Conservation (phyloP, 2,888 invertebrate species). For the Lasioglossum figueresi region DNA sequence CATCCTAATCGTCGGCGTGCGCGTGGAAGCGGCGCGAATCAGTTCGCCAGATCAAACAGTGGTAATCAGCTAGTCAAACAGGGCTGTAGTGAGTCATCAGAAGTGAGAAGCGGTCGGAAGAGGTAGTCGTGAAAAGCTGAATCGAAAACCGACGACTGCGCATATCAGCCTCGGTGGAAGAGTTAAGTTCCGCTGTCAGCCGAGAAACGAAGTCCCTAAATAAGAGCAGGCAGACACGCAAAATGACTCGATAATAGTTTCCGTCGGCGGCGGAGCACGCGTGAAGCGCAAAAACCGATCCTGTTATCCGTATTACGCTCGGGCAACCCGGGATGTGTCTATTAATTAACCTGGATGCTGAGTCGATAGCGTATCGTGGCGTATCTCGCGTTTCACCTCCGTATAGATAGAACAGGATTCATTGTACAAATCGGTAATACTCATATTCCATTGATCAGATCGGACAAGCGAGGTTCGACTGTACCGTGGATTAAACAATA, state of each 20-base stretch:
- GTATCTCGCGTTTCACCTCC: slow-evolving; percentile 5
- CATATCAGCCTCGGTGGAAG: not conserved
- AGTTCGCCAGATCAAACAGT: not conserved
- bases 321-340: not conserved
- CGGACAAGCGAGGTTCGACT: too few species aligned
- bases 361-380: slow-evolving; percentile 10
- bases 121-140: not conserved
- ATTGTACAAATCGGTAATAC: too few species aligned
- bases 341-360: slow-evolving; percentile 10
- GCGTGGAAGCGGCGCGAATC: not conserved
- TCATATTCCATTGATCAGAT: too few species aligned
- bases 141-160: slow-evolving; percentile 3
- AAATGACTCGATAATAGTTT: slow-evolving; percentile 6
- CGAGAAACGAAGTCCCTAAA: not conserved
- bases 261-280: slow-evolving; percentile 8
- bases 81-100: not conserved
- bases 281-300: slow-evolving; percentile 2
- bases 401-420: too few species aligned
- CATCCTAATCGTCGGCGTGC: not conserved
- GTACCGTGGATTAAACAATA: not conserved
- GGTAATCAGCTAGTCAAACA: not conserved
- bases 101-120: not conserved
- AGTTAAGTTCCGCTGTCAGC: not conserved
- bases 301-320: slow-evolving; percentile 3
- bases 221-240: slow-evolving; percentile 6